Evolutionary conservation across 2,113 vertebrate genomes (phyloP).

Genomic region (Arvicanthis niloticus): DNA sequence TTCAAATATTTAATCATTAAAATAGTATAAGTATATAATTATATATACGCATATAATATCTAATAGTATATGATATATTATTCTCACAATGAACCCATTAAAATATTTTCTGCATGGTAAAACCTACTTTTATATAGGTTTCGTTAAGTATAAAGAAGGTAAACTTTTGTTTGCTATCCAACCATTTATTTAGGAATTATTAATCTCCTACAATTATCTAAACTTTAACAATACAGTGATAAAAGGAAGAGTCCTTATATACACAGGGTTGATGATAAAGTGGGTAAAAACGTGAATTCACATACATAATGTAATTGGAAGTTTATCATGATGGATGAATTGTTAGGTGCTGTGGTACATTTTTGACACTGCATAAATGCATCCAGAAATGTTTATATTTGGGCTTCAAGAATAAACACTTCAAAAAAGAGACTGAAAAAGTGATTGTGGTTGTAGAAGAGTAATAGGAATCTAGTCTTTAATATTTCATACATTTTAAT

Average conservation of each 20-base stretch:
- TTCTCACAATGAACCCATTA: background rate
- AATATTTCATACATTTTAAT: constrained; percentile 43
- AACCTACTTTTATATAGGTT: background rate
- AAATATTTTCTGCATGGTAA: background rate
- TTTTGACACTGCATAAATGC: background rate
- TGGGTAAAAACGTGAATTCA: background rate
- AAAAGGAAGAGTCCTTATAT: constrained; percentile 3
- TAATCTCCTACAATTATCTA: background rate
- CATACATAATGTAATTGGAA: background rate
- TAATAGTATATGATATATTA: background rate
- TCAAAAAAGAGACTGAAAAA: background rate
- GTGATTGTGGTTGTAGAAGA: background rate
- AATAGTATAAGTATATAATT: background rate
- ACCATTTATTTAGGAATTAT: background rate
- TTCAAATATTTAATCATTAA: background rate
- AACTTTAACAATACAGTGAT: background rate
- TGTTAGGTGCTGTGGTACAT: background rate
- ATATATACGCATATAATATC: background rate
- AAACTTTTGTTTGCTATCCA: background rate
- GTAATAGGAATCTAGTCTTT: background rate
- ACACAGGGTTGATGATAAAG: background rate
- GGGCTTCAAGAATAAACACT: background rate
- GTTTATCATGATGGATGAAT: background rate
- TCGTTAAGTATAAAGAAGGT: background rate
- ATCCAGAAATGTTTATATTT: background rate